Evolutionary conservation across 30 jellyfish, hydroid and myxozoan genomes (phyloP).

Genomic region (Chrysaora quinquecirrha): DNA sequence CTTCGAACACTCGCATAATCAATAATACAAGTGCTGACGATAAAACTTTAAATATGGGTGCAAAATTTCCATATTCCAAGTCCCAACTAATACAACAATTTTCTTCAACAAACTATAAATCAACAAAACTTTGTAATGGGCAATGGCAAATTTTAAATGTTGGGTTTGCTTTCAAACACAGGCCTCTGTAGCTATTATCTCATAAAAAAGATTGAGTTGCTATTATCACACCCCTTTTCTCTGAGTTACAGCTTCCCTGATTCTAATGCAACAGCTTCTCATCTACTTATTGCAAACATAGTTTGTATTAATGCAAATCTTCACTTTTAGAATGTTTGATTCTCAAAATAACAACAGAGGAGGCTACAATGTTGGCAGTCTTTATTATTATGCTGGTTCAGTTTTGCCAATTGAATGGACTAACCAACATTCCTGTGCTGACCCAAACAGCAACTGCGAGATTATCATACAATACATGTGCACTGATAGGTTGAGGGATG

Average conservation of each 20-base stretch:
- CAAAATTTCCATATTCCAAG: too few relatives aligned
- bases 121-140: too few relatives aligned
- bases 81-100: too few relatives aligned
- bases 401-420: slow-evolving; percentile 91
- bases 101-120: too few relatives aligned
- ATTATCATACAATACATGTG: slow-evolving; percentile 91
- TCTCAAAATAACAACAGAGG: slow-evolving; percentile 97
- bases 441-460: slow-evolving; percentile 85
- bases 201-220: too few relatives aligned
- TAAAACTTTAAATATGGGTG: too few relatives aligned
- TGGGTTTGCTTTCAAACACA: not conserved
- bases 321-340: slow-evolving; percentile 75
- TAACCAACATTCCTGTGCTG: slow-evolving; percentile 93
- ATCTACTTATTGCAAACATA: not conserved
- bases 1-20: too few relatives aligned
- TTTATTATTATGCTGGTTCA: slow-evolving; percentile 86
- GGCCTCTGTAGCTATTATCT: not conserved
- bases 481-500: slow-evolving; percentile 79
- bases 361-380: slow-evolving; percentile 93
- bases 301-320: not conserved
- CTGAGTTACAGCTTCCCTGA: not conserved
- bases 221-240: not conserved
- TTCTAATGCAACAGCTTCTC: not conserved
- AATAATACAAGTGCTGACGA: too few relatives aligned
- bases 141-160: too few relatives aligned